A percentile compares a stretch with the other conserved stretches of the same genome.
phyloP scores from a whole-genome alignment of 2,113 vertebrate species.

The Neolamprologus longior region DNA sequence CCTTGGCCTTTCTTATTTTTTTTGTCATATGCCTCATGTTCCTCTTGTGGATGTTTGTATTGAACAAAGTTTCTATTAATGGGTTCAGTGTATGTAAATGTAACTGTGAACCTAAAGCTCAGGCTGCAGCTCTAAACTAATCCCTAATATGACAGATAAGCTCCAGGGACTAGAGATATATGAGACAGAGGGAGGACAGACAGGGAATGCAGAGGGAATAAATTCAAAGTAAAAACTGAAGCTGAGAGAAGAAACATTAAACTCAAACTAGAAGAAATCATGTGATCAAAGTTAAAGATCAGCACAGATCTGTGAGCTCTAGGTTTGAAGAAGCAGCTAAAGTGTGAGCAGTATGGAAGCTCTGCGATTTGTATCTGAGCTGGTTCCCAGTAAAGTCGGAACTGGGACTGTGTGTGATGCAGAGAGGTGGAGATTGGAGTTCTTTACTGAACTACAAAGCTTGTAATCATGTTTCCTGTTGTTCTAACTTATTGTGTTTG shows the following conservation, averaged over 20 bases:
- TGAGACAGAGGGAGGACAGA: background rate
- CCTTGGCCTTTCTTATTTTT: background rate
- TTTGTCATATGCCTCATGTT: background rate
- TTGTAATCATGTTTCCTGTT: background rate
- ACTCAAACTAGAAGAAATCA: background rate
- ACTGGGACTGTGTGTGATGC: background rate
- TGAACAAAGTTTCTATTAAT: background rate
- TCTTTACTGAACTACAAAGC: background rate
- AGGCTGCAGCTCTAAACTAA: background rate
- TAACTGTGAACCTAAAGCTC: background rate
- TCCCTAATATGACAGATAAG: background rate
- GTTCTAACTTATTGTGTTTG: background rate
- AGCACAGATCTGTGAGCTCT: fast-evolving
- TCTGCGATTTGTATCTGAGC: fast-evolving
- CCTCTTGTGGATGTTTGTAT: background rate
- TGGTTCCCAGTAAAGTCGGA: background rate
- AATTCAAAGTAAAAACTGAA: background rate
- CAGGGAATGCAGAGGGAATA: fast-evolving
- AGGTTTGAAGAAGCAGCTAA: background rate
- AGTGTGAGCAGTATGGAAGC: background rate
- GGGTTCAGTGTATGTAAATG: background rate
- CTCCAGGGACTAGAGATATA: background rate
- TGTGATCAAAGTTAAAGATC: background rate
- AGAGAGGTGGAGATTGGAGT: background rate
- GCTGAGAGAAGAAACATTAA: background rate